These are phyloP conservation scores for Phenganax marumi DNA, from an alignment of 92 coral and sea anemone genomes.

Conservation along the genomic window DNA sequence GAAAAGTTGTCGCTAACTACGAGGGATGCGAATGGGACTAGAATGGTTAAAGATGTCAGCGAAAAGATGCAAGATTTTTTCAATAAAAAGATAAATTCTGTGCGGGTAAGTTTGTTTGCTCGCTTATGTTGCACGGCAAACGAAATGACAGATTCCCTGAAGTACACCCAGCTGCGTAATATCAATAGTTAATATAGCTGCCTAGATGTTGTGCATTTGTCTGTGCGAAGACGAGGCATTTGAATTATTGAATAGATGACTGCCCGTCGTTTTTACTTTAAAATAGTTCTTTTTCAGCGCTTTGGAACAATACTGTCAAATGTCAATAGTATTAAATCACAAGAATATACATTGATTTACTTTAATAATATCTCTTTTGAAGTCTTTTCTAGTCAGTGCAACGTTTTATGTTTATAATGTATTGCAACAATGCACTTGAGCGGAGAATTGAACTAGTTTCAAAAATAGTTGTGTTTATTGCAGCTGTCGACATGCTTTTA, in stretches of 20 bases:
- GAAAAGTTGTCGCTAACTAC: constrained; percentile 10
- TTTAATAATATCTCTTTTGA: neutral
- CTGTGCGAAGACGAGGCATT: neutral
- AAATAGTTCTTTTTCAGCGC: neutral
- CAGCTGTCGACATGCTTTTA: no score
- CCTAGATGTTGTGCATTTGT: neutral
- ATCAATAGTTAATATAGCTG: neutral
- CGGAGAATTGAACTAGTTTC: neutral
- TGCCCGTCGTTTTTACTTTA: neutral
- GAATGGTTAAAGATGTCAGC: constrained; percentile 44
- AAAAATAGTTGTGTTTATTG: neutral
- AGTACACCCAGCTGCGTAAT: constrained; percentile 7
- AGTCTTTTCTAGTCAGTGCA: neutral
- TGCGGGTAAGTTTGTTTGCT: constrained; percentile 19
- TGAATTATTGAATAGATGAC: neutral
- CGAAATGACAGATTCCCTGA: neutral
- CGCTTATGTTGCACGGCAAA: neutral
- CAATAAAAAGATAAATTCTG: constrained; percentile 31
- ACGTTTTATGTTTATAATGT: neutral
- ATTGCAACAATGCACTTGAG: neutral
- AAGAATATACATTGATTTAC: neutral
- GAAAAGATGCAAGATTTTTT: constrained; percentile 27
- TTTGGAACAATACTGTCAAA: no score
- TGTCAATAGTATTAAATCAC: no score
- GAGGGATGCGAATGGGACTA: constrained; percentile 21